Conservation (phyloP, 2,888 invertebrate species). For the Apamea epomidion region DNA sequence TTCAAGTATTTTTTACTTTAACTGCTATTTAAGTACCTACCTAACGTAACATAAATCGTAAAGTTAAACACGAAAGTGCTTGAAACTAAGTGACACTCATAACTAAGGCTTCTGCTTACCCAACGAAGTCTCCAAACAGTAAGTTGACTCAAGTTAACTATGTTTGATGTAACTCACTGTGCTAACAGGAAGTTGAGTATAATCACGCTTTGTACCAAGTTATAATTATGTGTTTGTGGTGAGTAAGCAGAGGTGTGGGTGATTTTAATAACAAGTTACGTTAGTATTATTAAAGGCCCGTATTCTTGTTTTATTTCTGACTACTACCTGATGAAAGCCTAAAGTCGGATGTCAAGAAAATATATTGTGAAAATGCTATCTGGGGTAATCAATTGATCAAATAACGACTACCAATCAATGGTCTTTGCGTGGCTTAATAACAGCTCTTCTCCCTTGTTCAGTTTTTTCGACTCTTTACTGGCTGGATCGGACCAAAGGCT, state of each 20-base stretch:
- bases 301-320: not conserved
- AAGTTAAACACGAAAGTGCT: constrained; percentile 20
- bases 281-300: not conserved
- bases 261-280: not conserved
- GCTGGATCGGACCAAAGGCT: no score
- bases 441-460: not conserved
- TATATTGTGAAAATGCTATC: not conserved
- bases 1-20: constrained; percentile 19
- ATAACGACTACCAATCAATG: not conserved
- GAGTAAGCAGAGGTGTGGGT: not conserved
- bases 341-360: not conserved
- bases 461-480: no score
- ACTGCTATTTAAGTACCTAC: not conserved
- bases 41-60: constrained; percentile 15
- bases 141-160: constrained; percentile 49
- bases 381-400: not conserved
- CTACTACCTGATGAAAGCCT: not conserved
- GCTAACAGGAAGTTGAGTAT: constrained; percentile 44
- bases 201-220: constrained; percentile 32
- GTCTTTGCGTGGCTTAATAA: not conserved
- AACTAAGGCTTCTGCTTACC: constrained; percentile 32
- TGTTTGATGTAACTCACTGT: constrained; percentile 47
- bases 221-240: constrained; percentile 4
- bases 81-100: constrained; percentile 24
- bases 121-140: constrained; percentile 40